These are phyloP conservation scores for Geophilus truncorum DNA, from an alignment of 2,888 invertebrate genomes.

Conservation along the genomic window DNA sequence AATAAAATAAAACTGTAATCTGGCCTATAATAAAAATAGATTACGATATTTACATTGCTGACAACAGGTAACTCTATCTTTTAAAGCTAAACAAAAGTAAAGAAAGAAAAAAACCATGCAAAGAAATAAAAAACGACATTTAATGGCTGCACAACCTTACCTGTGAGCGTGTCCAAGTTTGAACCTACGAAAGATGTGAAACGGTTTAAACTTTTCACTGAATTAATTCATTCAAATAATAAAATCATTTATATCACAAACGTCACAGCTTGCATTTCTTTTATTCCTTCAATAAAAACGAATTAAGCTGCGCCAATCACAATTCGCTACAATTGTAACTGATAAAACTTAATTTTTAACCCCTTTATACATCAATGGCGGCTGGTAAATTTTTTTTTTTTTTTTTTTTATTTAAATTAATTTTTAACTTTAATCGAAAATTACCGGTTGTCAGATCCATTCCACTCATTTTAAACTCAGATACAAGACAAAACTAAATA, in stretches of 20 bases:
- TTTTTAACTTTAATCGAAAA: not conserved
- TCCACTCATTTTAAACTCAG: not conserved
- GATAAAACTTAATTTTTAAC: too few relatives aligned
- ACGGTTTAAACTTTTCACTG: not conserved
- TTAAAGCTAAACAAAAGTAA: not conserved
- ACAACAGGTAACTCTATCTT: not conserved
- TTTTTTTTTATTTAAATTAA: too few relatives aligned
- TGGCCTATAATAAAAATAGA: not conserved
- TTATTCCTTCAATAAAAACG: not conserved
- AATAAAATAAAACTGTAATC: not conserved
- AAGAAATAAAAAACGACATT: not conserved
- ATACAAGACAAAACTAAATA: not conserved
- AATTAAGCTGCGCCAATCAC: not conserved
- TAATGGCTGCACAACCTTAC: not conserved
- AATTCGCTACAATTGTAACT: not conserved
- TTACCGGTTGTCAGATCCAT: not conserved
- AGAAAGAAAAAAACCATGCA: not conserved
- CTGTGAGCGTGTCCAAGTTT: not conserved
- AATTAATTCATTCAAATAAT: not conserved
- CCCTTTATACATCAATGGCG: too few relatives aligned
- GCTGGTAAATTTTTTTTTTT: not conserved
- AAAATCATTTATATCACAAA: not conserved
- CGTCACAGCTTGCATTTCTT: not conserved
- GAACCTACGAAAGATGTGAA: not conserved
- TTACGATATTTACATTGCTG: not conserved